A percentile compares a stretch with the other conserved stretches of the same genome.
Conservation (phyloP, 2,113 vertebrate genomes). For the Tetrax tetrax region DNA sequence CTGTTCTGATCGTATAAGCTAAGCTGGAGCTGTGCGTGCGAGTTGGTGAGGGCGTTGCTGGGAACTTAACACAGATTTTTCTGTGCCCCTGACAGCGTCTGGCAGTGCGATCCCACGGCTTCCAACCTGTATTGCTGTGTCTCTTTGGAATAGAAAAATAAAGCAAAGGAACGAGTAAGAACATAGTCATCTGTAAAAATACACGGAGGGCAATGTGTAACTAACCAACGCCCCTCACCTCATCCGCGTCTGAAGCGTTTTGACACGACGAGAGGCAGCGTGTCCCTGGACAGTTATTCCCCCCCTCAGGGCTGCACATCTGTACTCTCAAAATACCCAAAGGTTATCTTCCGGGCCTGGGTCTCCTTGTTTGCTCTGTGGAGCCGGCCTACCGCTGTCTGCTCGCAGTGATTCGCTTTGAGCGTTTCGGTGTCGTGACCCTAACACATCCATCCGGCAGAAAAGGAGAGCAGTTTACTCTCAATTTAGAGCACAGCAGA, state of each 20-base stretch:
- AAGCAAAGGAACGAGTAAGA: background rate
- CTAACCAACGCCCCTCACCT: background rate
- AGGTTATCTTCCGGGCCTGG: background rate
- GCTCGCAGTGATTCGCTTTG: background rate
- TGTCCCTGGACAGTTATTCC: background rate
- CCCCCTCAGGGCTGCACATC: background rate
- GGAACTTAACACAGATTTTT: background rate
- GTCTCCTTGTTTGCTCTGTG: background rate
- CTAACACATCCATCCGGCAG: accelerated
- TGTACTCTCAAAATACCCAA: background rate
- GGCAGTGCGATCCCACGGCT: background rate
- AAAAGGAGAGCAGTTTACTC: background rate
- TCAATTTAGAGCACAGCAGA: background rate
- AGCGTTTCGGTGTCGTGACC: background rate
- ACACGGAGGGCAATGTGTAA: background rate
- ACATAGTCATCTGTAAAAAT: background rate
- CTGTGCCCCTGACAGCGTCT: background rate
- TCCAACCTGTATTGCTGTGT: background rate
- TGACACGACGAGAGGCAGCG: background rate
- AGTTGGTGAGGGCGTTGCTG: background rate
- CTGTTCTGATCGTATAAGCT: background rate
- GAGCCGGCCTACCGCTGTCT: accelerated
- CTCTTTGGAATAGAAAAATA: background rate
- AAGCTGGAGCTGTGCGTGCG: background rate
- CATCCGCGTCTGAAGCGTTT: background rate